Base-by-base conservation (phyloP, 2,113 vertebrate species). In the Strigops habroptila region DNA sequence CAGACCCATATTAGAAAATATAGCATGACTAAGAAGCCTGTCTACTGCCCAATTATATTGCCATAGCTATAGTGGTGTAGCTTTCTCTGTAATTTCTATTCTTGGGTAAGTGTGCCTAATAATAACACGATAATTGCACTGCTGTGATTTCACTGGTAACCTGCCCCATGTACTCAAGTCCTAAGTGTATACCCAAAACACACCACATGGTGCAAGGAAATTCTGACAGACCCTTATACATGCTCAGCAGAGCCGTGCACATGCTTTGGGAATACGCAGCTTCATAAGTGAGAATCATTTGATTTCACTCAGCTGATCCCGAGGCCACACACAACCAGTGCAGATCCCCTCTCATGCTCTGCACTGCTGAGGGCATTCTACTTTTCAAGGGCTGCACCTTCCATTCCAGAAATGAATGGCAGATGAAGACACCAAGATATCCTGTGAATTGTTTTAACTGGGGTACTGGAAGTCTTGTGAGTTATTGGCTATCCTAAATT, bases 201-300 rank as follows among this genome's bases (percentile, higher is more conserved):
- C 9, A 37, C 11, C 64, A 27, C 46, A 16, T 0, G 11, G 41
- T 30, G 49, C 73, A 53, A 51, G 82, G 65, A 48, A 23, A 17
- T 44, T 41, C 43, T 37, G 55, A 12, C 5, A 71, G 82, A 28
- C 8, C 43, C 44, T 67, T 27, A 23, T 0, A 57, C 7, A n/a
- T 9, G 0, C 41, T 44, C 60, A 22, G 48, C 70, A 71, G 39
- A 78, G 78, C 27, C 44, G 4, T 0, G 19, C 25, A 18, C 27
- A 3, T 1, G 1, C n/a, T 48, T 41, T 33, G 18, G 68, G 30
- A 52, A 77, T 2, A 2, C 1, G 27, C 30, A 30, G 39, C 14
- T 73, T 51, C 14, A 22, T 7, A 35, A 52, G 39, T 23, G 15
- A 8, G 85, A 76, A 44, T 11, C 0, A 3, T 55, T 35, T 48